These are phyloP conservation scores for Bombus haemorrhoidalis DNA, from an alignment of 1,140 invertebrate species.

Conservation along the genomic window DNA sequence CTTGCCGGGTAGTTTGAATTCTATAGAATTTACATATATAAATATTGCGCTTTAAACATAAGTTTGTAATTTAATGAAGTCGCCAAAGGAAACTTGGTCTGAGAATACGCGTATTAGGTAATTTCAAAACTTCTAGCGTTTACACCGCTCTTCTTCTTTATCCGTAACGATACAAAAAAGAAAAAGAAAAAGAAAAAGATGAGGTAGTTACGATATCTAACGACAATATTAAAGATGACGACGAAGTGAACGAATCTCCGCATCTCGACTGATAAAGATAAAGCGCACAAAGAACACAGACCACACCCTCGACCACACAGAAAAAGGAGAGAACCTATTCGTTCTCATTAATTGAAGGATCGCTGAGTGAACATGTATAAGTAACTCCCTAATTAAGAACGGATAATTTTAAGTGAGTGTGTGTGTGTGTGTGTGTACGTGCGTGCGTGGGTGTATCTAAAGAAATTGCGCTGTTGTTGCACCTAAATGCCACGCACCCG, in stretches of 20 bases:
- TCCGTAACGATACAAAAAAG: neutral
- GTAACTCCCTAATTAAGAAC: constrained; percentile 57
- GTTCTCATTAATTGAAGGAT: constrained; percentile 48
- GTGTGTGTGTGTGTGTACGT: neutral
- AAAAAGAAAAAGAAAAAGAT: neutral
- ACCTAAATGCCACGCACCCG: neutral
- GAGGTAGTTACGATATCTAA: neutral
- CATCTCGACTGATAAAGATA: constrained; percentile 1
- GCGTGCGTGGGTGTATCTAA: neutral
- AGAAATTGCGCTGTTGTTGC: neutral
- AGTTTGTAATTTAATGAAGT: too few species aligned
- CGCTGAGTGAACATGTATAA: constrained; percentile 25
- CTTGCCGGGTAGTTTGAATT: too few species aligned
- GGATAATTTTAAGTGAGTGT: constrained; percentile 22
- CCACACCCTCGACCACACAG: neutral
- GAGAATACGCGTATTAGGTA: too few species aligned
- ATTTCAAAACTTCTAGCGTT: too few species aligned
- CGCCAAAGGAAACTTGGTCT: too few species aligned
- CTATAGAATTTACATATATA: too few species aligned
- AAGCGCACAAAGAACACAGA: constrained; percentile 11
- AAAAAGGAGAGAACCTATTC: neutral
- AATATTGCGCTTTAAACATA: too few species aligned
- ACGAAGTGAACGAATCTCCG: neutral
- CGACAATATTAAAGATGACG: neutral
- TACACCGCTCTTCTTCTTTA: neutral